Evolutionary conservation across 2,113 vertebrate species (phyloP).

Genomic region (Cynopterus brachyotis): DNA sequence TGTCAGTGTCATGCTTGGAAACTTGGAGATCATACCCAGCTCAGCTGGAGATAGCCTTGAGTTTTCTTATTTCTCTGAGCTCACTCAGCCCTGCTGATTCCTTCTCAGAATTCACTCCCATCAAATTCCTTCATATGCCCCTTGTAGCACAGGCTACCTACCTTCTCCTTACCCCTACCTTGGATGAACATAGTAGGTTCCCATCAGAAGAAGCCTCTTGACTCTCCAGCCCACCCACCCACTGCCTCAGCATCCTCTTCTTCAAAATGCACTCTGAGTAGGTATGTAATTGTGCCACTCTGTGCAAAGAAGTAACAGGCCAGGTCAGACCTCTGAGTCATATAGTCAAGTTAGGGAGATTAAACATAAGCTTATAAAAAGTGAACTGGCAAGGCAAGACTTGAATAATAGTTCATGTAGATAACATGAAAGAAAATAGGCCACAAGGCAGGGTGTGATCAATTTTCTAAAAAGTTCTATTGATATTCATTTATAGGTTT

Average conservation of each 20-base stretch:
- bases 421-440: background rate
- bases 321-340: background rate
- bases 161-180: background rate
- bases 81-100: background rate
- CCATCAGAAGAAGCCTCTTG: background rate
- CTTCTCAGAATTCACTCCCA: background rate
- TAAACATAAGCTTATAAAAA: background rate
- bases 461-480: background rate
- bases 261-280: background rate
- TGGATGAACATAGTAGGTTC: background rate
- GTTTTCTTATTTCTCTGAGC: background rate
- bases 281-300: background rate
- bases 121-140: background rate
- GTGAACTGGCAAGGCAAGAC: background rate
- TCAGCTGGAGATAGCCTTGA: background rate
- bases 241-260: background rate
- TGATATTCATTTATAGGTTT: background rate
- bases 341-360: background rate
- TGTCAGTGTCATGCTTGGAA: background rate
- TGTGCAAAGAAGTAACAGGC: background rate
- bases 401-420: background rate
- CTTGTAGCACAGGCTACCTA: background rate
- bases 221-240: background rate
- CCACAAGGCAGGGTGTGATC: background rate
- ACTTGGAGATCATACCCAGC: background rate